Evolutionary conservation across 2,797 vertebrate genomes (phyloP).

Genomic region (Pampus argenteus): DNA sequence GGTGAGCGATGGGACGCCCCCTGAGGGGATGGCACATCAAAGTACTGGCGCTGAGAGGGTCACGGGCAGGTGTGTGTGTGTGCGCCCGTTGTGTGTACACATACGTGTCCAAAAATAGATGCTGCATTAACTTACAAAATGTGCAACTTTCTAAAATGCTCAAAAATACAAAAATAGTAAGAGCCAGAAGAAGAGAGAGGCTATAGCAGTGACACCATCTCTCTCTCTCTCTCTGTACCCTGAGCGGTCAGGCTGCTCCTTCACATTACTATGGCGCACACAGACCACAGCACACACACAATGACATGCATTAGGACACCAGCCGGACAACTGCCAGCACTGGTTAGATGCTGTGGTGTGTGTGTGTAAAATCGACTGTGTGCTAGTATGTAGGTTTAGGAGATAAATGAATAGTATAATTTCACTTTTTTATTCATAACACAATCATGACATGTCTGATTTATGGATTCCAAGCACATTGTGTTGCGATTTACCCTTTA

Average conservation of each 20-base stretch:
- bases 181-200: slow-evolving; percentile 43
- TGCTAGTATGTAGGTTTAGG: neutral
- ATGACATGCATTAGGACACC: slow-evolving; percentile 9
- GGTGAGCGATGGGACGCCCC: slow-evolving; percentile 72
- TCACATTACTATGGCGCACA: slow-evolving; percentile 48
- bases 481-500: too few species aligned
- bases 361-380: neutral
- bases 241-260: slow-evolving; percentile 33
- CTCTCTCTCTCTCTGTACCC: too few species aligned
- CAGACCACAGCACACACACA: slow-evolving; percentile 23
- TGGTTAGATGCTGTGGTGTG: slow-evolving; percentile 16
- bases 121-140: slow-evolving; percentile 68
- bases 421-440: neutral
- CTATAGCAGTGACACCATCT: slow-evolving; percentile 68
- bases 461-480: neutral
- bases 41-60: slow-evolving; percentile 55
- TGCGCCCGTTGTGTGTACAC: slow-evolving; percentile 4
- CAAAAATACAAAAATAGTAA: slow-evolving; percentile 65
- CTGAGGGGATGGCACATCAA: slow-evolving; percentile 62
- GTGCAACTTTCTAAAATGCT: slow-evolving; percentile 63
- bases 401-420: neutral
- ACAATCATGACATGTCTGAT: neutral
- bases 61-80: slow-evolving; percentile 9
- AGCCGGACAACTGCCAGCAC: slow-evolving; percentile 28
- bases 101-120: slow-evolving; percentile 63